Evolutionary conservation across 2,113 vertebrate species (phyloP), one percentile per base, ranked within the genome.

Genomic region (Pleuronectes platessa): DNA sequence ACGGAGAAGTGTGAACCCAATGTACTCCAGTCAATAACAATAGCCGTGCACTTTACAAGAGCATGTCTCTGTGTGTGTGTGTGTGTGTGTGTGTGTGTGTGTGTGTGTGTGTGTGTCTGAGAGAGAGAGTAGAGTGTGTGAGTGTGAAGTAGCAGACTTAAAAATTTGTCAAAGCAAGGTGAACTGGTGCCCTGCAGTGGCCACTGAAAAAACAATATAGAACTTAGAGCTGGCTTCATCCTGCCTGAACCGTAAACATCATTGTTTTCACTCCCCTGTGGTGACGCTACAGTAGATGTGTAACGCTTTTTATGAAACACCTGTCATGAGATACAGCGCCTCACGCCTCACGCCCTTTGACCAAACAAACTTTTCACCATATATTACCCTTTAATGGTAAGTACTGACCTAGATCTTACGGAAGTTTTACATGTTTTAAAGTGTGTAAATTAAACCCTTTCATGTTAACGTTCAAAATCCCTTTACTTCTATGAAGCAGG

Each of bases 11-110:
- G 94, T 87, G 94, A 95, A 93, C 91, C 94, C 65, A 89, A 93
- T 92, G 90, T 94, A 92, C 92, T 90, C 90, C 76, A 89, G 94
- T 96, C 96, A 96, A 95, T 97, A 94, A 95, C 90, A 93, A 95
- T 87, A 85, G 82, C 90, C 69, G 65, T 79, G 61, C 66, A 84
- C 70, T 83, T 86, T 71, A 67, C 77, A 64, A 70, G 68, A 61
- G 51, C 60, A 23, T 62, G 62, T 72, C 53, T 5, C 47, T 64
- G 73, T 81, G 67, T 63, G 23, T 63, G 6, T 72, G 13, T 65
- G 53, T 59, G 45, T 61, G 49, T n/a, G 47, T 37, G n/a, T 54
- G 26, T 26, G 26, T 59, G 42, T 61, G 40, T n/a, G 54, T 37
- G n/a, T 63, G 6, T 72, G 13, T 68, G 53, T 59, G 45, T 61